Base-by-base conservation (phyloP, 2,113 vertebrate species). In the Laticauda laticaudata region DNA sequence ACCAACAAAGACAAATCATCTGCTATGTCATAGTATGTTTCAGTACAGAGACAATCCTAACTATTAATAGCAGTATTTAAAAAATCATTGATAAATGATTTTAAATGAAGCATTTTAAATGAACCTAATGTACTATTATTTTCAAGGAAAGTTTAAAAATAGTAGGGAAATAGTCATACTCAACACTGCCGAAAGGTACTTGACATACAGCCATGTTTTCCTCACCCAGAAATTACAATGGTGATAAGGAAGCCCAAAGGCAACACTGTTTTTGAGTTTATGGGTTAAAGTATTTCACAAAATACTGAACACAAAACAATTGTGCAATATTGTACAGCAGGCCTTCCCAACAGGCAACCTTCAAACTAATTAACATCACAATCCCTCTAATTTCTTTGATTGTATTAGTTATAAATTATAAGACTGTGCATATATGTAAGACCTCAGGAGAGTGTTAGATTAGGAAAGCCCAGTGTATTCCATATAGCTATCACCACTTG, bases 191-290 rank as follows among this genome's bases (percentile, higher is more conserved):
- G 7, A 92, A 92, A 56, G 23, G 26, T 2, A 75, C 2, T 43
- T 92, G 91, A 26, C 53, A 92, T 23, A 88, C 48, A 75, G 43
- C 51, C 53, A 23, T 87, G 56, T 34, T 34, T 92, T 59, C 39
- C 29, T 87, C 10, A n/a, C 9, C n/a, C 51, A 6, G 56, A 89
- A 53, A 89, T 89, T 81, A 87, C 5, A 81, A 55, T 81, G 55
- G n/a, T 89, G 86, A 88, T 81, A 89, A 48, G 34, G 21, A 45
- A 81, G 92, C 92, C 92, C 61, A 81, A 75, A 89, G 87, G 87
- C 61, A 89, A 34, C 21, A 89, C n/a, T 56, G 48, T 39, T 48
- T 89, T 56, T 21, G 34, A 92, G 29, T 55, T 43, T 88, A 20
- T 15, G 61, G 56, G 23, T 75, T 53, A 88, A 88, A 88, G 9